These are phyloP conservation scores for Drosophila arawakana DNA, from an alignment of 1,140 invertebrate species.

Conservation along the genomic window DNA sequence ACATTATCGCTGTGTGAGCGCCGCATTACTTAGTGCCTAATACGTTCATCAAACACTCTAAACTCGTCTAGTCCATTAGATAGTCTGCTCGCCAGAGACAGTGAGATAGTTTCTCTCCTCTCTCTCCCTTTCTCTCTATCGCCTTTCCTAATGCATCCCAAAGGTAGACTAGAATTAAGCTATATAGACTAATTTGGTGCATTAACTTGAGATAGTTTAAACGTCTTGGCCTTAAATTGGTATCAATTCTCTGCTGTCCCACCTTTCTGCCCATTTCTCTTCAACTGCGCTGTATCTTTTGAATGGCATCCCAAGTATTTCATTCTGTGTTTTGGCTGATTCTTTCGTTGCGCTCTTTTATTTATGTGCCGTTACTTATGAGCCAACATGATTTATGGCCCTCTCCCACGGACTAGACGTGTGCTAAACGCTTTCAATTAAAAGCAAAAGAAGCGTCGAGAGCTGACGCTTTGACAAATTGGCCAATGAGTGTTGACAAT, in stretches of 20 bases:
- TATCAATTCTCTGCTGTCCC: not conserved
- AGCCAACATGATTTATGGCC: conserved; percentile 71
- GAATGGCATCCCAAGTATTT: conserved; percentile 34
- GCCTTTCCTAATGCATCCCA: not conserved
- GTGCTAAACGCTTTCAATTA: conserved; percentile 78
- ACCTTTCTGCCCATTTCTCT: not conserved
- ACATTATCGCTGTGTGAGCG: conserved; percentile 51
- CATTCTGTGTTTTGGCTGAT: conserved; percentile 11
- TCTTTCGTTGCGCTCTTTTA: conserved; percentile 64
- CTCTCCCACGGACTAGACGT: conserved; percentile 56
- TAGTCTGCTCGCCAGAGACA: no score
- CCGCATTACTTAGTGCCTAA: conserved; percentile 51
- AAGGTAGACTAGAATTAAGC: conserved; percentile 3
- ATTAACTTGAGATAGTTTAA: conserved; percentile 1
- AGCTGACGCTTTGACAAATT: conserved; percentile 63
- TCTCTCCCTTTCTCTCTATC: no score
- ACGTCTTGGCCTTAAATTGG: not conserved
- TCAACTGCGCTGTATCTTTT: not conserved
- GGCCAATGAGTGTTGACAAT: conserved; percentile 52
- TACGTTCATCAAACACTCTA: conserved; percentile 52
- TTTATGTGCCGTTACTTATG: conserved; percentile 83
- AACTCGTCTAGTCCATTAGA: conserved; percentile 46
- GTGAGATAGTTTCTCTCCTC: no score
- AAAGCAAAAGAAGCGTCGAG: conserved; percentile 56
- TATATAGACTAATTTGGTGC: not conserved